These are phyloP conservation scores for Crossoptilon crossoptilon DNA, from an alignment of 2,797 vertebrate species.

Conservation along the genomic window DNA sequence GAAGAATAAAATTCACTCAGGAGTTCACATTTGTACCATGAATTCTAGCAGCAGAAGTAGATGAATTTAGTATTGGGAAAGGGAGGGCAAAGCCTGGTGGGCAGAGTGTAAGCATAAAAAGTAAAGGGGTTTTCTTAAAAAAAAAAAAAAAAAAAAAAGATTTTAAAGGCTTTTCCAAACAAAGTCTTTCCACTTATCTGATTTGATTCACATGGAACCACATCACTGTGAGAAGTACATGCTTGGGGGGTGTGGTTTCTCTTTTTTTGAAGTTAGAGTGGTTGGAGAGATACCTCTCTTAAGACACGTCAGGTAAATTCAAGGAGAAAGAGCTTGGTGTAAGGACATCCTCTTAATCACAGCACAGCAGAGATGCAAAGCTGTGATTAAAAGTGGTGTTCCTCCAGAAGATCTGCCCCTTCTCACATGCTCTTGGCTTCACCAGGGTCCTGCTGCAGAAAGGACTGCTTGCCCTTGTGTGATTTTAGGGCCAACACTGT, in stretches of 20 bases:
- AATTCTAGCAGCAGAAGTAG: constrained; percentile 21
- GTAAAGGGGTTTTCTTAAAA: background rate
- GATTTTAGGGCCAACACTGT: background rate
- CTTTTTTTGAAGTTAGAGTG: constrained; percentile 14
- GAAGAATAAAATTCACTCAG: constrained; percentile 42
- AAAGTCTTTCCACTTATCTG: constrained; percentile 64
- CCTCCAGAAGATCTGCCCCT: background rate
- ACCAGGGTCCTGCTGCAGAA: background rate
- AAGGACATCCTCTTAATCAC: constrained; percentile 1
- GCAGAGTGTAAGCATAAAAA: background rate
- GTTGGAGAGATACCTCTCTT: constrained; percentile 22
- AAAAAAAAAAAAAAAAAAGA: background rate
- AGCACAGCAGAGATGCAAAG: background rate
- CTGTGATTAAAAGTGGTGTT: background rate
- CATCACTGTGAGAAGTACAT: constrained; percentile 32
- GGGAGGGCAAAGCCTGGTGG: background rate
- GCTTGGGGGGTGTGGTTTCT: background rate
- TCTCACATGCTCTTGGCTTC: background rate
- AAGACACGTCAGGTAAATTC: constrained; percentile 47
- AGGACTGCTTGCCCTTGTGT: background rate
- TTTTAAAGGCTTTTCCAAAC: constrained; percentile 55
- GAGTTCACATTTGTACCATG: background rate
- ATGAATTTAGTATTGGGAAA: background rate
- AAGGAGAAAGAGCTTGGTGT: background rate
- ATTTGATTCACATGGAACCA: constrained; percentile 55